Base-by-base conservation (phyloP, 2,888 invertebrate genomes). In the Dynastes grantii region DNA sequence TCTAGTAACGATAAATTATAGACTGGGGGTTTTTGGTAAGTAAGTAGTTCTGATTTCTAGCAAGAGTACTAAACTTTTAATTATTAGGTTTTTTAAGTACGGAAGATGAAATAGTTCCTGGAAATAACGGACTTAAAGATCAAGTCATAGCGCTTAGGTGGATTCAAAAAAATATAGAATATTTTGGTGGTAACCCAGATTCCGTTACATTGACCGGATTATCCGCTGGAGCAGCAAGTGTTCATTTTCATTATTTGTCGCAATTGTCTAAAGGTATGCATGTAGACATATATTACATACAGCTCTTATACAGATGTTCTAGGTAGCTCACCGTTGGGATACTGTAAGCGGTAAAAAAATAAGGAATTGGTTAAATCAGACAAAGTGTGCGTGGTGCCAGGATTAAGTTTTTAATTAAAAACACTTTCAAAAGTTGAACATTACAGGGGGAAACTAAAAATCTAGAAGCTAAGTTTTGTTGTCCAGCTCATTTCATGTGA, bases 61-160 rank as follows among this genome's bases (percentile, higher is more conserved):
- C 22, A 22, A 22, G 22, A 22, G 22, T 22, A 22, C 22, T 22
- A 22, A 22, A 2, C 4, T 22, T 11, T 63, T 13, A 11, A 68
- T 22, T 32, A 77, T 13, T 45, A 92, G 94, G 95, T 76, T 94
- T 95, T 86, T 88, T 94, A 0, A 94, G 93, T 84, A 94, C 94
- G 0, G 93, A 92, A 4, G 94, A 95, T 80, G 90, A 91, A 0
- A 85, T 90, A 0, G 89, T 93, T 0, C 91, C 94, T 0, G 93
- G 93, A 3, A 94, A 94, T 85, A 91, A 91, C 83, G 94, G 94
- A 0, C 85, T 94, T 49, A 94, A 94, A 84, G 94, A 94, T 89
- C 94, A 94, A 87, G 90, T 89, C 29, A 89, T 92, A 82, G 94
- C 93, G 0, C 86, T 94, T 53, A 90, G 90, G 79, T 94, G 94